Conservation (phyloP, 2,888 invertebrate species). For the Lithophane socia region DNA sequence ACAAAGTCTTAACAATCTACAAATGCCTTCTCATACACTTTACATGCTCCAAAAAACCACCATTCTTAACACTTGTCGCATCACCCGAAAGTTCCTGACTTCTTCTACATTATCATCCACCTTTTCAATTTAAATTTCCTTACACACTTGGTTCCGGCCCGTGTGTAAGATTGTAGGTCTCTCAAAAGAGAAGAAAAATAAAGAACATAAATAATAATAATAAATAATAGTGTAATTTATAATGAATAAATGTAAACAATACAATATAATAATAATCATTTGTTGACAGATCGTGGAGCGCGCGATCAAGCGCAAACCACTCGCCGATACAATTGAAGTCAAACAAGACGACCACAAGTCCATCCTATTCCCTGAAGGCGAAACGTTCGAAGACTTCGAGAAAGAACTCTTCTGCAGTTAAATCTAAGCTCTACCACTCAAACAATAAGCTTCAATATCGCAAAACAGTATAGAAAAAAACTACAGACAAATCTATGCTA, state of each 20-base stretch:
- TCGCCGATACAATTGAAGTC: constrained; percentile 80
- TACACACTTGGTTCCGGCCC: no score
- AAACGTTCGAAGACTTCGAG: constrained; percentile 92
- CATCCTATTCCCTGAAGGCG: constrained; percentile 91
- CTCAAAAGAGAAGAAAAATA: no score
- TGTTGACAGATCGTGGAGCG: constrained; percentile 89
- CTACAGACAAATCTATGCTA: constrained; percentile 79
- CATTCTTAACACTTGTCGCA: no score
- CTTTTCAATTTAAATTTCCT: no score
- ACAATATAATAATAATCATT: background rate
- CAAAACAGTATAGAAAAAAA: constrained; percentile 82
- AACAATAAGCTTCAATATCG: constrained; percentile 30
- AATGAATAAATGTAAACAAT: background rate
- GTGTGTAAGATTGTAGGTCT: no score
- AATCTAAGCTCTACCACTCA: constrained; percentile 35
- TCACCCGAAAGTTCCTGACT: no score
- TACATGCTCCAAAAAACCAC: no score
- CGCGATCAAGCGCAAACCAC: constrained; percentile 88
- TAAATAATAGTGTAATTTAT: background rate
- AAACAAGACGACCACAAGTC: constrained; percentile 88
- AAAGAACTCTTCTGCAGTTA: constrained; percentile 91
- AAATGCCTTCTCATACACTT: no score
- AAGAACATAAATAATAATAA: no score
- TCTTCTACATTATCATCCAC: no score
- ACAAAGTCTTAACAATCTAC: no score